Evolutionary conservation across 2,797 vertebrate species (phyloP).

Genomic region (Sciurus carolinensis): DNA sequence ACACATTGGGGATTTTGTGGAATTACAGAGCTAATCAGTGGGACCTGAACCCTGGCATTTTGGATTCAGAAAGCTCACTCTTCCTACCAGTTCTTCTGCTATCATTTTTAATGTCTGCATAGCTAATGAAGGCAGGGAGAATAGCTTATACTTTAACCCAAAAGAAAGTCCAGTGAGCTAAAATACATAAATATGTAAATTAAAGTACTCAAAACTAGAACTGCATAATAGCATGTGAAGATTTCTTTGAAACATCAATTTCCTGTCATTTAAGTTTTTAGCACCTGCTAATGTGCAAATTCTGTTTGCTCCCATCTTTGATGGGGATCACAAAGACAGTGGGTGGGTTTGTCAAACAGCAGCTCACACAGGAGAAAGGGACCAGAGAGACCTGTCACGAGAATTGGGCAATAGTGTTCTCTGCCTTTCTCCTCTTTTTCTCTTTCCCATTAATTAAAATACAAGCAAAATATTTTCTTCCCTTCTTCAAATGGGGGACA

Average conservation of each 20-base stretch:
- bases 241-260: constrained; percentile 6
- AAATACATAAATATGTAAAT: not conserved
- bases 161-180: not conserved
- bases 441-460: not conserved
- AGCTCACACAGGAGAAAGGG: not conserved
- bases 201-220: constrained; percentile 33
- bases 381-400: not conserved
- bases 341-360: not conserved
- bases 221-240: not conserved
- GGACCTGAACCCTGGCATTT: not conserved
- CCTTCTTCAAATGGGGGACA: not conserved
- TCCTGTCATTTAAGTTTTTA: not conserved
- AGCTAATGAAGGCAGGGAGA: not conserved
- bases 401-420: not conserved
- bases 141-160: not conserved
- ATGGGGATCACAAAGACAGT: not conserved
- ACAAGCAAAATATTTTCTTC: not conserved
- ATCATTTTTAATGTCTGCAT: not conserved
- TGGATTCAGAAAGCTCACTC: not conserved
- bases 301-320: not conserved
- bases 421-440: not conserved
- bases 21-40: not conserved
- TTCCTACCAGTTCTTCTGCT: not conserved
- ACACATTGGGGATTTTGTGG: not conserved
- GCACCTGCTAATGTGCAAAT: not conserved